phyloP scores from a whole-genome alignment of 1,140 invertebrate genomes.

The Gyrodactylus bullatarudis region DNA sequence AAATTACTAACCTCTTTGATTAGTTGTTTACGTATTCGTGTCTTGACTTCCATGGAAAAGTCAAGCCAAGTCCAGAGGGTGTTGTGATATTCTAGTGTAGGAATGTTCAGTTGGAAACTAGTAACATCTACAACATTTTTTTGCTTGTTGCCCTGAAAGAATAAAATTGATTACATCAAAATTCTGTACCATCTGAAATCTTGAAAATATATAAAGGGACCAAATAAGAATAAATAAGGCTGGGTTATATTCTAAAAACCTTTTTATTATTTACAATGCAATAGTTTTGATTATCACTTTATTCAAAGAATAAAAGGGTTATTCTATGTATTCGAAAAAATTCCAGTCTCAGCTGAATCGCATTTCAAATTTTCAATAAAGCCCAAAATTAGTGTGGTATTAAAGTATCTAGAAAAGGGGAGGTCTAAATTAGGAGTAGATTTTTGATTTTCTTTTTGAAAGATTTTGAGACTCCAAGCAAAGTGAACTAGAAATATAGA shows the following conservation, averaged over 20 bases:
- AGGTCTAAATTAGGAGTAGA: too few species aligned
- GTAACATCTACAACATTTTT: slow-evolving; percentile 84
- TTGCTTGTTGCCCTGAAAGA: slow-evolving; percentile 50
- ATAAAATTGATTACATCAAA: background rate
- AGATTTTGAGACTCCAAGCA: too few species aligned
- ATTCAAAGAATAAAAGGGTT: background rate
- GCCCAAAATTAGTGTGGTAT: too few species aligned
- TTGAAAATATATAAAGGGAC: background rate
- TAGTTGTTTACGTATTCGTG: background rate
- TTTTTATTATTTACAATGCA: background rate
- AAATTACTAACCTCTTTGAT: background rate
- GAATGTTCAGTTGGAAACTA: slow-evolving; percentile 61
- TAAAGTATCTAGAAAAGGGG: too few species aligned
- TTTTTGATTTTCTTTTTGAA: too few species aligned
- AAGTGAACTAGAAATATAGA: too few species aligned
- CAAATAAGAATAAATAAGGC: background rate
- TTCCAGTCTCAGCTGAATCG: too few species aligned
- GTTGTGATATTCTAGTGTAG: slow-evolving; percentile 83
- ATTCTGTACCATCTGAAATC: too few species aligned
- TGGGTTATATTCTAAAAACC: background rate
- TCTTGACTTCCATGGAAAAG: slow-evolving; percentile 64
- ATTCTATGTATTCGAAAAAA: too few species aligned
- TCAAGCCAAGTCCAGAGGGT: slow-evolving; percentile 99
- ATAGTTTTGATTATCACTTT: background rate
- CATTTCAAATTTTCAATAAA: too few species aligned